Evolutionary conservation across 1,140 invertebrate species (phyloP), one percentile per base, ranked within the genome.

Genomic region (Lordiphosa mommai): DNA sequence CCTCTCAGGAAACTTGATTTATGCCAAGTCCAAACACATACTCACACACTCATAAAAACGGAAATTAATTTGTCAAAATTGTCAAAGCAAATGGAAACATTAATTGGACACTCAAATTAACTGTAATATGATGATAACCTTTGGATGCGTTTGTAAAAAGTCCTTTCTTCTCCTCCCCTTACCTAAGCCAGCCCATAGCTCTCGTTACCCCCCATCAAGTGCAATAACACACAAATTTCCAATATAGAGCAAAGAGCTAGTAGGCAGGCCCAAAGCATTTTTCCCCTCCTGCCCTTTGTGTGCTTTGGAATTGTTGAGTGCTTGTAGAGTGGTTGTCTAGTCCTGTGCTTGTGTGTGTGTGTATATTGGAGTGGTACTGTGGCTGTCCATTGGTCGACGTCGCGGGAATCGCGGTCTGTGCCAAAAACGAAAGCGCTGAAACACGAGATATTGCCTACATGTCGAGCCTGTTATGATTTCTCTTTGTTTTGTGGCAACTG

Each of bases 1-100:
- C n/a, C n/a, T n/a, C 34, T 29, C 17, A 32, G 40, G 49, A 8
- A 16, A 4, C 8, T 16, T 40, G 66, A 61, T 76, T 53, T 66
- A 37, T 34, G 36, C 14, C 32, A 23, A 33, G 17, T 0, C n/a
- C 30, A 46, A 34, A 58, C n/a, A n/a, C n/a, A n/a, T n/a, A n/a
- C n/a, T n/a, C n/a, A n/a, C n/a, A n/a, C n/a, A n/a, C n/a, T n/a
- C n/a, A n/a, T n/a, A 23, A 51, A 49, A 55, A 48, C 74, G 76
- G 74, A 80, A 80, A 80, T 82, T 56, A 80, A 80, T 80, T 80
- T 80, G 74, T 80, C 70, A 73, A 60, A 58, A 48, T 61, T 33
- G 33, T 51, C 40, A 38, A 17, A 38, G 12, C 6, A 23, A 30
- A 30, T 20, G 41, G 40, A 44, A 61, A 58, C n/a, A n/a, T n/a